phyloP scores from a whole-genome alignment of 2,113 vertebrate genomes.

The Alethe diademata region DNA sequence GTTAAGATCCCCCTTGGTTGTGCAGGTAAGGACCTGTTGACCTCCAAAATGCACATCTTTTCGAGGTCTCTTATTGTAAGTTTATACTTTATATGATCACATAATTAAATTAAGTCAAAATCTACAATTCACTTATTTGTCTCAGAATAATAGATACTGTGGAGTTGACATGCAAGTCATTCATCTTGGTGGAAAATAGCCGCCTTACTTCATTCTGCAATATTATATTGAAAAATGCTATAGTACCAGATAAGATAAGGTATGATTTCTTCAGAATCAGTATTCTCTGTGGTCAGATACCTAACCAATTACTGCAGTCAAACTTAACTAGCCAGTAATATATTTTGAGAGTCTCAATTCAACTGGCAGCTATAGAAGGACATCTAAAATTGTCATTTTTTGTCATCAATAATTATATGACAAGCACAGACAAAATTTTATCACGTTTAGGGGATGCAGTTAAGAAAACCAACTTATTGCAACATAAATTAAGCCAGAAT shows the following conservation, averaged over 20 bases:
- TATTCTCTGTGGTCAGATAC: not conserved
- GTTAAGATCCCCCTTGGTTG: not conserved
- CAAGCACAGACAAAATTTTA: not conserved
- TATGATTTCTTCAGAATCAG: not conserved
- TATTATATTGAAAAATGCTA: not conserved
- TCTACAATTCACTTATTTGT: not conserved
- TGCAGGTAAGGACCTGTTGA: not conserved
- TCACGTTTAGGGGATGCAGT: fast-evolving
- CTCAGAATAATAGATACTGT: not conserved
- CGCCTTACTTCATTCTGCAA: not conserved
- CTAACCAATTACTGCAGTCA: not conserved
- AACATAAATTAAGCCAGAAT: not conserved
- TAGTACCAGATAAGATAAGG: not conserved
- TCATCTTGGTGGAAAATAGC: not conserved
- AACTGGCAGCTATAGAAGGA: not conserved
- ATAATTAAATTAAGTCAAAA: not conserved
- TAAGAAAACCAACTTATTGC: not conserved
- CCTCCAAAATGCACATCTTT: not conserved
- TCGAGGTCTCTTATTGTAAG: not conserved
- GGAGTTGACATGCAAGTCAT: not conserved
- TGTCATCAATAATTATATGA: not conserved
- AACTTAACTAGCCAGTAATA: not conserved
- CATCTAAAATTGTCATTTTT: not conserved
- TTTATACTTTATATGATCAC: not conserved
- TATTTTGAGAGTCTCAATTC: not conserved